A percentile compares a stretch with the other conserved stretches of the same genome.
These are phyloP conservation scores for Tangachromis dhanisi DNA, from an alignment of 2,113 vertebrate species.

Conservation along the genomic window DNA sequence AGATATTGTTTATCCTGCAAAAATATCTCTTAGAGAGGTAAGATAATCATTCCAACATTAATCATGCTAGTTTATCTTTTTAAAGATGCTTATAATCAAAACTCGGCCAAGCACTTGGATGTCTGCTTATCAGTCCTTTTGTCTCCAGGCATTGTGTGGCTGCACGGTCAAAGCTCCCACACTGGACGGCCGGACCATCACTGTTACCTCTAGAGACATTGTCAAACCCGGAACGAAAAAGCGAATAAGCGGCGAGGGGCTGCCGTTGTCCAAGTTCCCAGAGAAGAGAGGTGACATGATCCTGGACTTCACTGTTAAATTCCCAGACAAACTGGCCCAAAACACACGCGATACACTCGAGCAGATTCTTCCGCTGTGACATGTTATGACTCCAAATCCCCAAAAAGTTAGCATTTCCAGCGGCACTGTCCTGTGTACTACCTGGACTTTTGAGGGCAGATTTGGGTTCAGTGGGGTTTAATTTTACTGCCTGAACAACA, in stretches of 20 bases:
- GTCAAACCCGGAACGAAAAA: slow-evolving; percentile 85
- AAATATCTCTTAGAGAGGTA: slow-evolving; percentile 87
- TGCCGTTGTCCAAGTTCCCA: slow-evolving; percentile 83
- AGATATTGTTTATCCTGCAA: slow-evolving; percentile 84
- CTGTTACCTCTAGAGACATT: slow-evolving; percentile 82
- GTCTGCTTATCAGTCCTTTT: background rate
- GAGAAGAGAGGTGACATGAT: slow-evolving; percentile 88
- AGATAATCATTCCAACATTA: slow-evolving; percentile 13
- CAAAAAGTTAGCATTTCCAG: background rate
- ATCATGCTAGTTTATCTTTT: background rate
- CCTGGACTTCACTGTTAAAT: slow-evolving; percentile 83
- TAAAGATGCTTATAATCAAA: background rate
- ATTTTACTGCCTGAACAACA: background rate
- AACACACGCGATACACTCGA: slow-evolving; percentile 74
- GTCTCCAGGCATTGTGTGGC: slow-evolving; percentile 83
- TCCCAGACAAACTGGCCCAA: slow-evolving; percentile 81
- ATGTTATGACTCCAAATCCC: background rate
- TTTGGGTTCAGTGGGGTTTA: background rate
- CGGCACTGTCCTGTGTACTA: background rate
- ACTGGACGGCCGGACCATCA: slow-evolving; percentile 82
- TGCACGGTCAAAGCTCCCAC: slow-evolving; percentile 83
- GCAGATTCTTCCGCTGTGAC: slow-evolving; percentile 80
- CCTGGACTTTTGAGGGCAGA: background rate
- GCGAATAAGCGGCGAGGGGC: slow-evolving; percentile 81
- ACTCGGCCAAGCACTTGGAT: background rate